Percentiles rank a stretch among this genome's conserved stretches.
Evolutionary conservation across 2,888 invertebrate species (phyloP).

Genomic region (Aleiodes leptofemur): DNA sequence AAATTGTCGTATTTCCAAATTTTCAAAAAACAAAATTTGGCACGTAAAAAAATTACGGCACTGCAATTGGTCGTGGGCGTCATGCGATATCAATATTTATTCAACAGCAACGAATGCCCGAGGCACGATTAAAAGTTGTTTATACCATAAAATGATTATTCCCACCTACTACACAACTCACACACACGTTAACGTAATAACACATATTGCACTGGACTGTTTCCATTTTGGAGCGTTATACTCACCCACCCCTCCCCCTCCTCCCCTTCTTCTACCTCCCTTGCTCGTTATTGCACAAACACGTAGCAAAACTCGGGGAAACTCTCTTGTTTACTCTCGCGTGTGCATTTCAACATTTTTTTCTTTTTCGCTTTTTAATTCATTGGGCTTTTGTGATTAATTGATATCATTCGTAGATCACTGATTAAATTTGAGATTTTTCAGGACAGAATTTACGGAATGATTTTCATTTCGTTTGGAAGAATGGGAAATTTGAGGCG

Average conservation of each 20-base stretch:
- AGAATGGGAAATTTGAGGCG: too few relatives aligned
- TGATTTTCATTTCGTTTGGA: too few relatives aligned
- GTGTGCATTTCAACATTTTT: background rate
- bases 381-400: background rate
- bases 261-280: background rate
- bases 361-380: background rate
- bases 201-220: slow-evolving; percentile 39
- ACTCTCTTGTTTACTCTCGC: slow-evolving; percentile 13
- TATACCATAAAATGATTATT: slow-evolving; percentile 67
- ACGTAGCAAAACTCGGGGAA: slow-evolving; percentile 39
- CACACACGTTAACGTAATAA: slow-evolving; percentile 34
- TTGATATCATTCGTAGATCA: background rate
- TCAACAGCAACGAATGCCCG: slow-evolving; percentile 69
- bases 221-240: slow-evolving; percentile 41
- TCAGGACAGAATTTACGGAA: too few relatives aligned
- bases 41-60: slow-evolving; percentile 46
- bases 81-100: slow-evolving; percentile 73
- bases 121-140: slow-evolving; percentile 72
- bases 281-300: slow-evolving; percentile 51
- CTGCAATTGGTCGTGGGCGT: slow-evolving; percentile 68
- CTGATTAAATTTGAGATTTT: background rate
- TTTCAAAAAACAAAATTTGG: slow-evolving; percentile 20
- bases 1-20: slow-evolving; percentile 27
- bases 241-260: too few relatives aligned
- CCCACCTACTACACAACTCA: slow-evolving; percentile 56